phyloP scores from a whole-genome alignment of 2,113 vertebrate species.

The Nycticebus coucang region DNA sequence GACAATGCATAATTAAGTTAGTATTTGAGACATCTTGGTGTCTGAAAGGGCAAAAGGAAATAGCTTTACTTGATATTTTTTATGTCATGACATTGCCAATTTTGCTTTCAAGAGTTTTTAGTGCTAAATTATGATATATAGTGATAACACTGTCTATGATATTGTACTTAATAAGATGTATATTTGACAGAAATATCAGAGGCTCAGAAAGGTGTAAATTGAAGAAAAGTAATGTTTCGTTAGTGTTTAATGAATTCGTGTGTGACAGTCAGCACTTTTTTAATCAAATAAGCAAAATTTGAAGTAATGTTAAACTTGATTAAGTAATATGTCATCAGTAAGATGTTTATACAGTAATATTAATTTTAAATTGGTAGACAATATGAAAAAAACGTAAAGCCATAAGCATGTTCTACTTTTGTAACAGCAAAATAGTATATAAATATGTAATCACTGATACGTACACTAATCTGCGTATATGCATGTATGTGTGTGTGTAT shows the following conservation, averaged over 20 bases:
- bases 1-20: conserved; percentile 57
- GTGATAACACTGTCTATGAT: background rate
- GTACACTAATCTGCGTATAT: background rate
- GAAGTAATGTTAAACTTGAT: background rate
- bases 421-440: background rate
- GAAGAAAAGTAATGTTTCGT: background rate
- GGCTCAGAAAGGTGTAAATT: background rate
- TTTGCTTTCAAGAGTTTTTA: conserved; percentile 1
- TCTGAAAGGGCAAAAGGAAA: conserved; percentile 43
- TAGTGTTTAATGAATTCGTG: background rate
- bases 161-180: background rate
- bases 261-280: background rate
- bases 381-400: background rate
- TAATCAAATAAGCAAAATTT: background rate
- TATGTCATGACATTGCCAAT: background rate
- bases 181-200: background rate
- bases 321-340: background rate
- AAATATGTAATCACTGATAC: background rate
- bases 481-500: background rate
- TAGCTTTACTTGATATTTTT: background rate
- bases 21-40: background rate
- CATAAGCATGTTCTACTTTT: background rate
- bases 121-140: background rate
- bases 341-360: background rate
- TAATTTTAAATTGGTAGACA: background rate